These are phyloP conservation scores for Clupea harengus DNA, from an alignment of 2,113 vertebrate genomes.

Conservation along the genomic window DNA sequence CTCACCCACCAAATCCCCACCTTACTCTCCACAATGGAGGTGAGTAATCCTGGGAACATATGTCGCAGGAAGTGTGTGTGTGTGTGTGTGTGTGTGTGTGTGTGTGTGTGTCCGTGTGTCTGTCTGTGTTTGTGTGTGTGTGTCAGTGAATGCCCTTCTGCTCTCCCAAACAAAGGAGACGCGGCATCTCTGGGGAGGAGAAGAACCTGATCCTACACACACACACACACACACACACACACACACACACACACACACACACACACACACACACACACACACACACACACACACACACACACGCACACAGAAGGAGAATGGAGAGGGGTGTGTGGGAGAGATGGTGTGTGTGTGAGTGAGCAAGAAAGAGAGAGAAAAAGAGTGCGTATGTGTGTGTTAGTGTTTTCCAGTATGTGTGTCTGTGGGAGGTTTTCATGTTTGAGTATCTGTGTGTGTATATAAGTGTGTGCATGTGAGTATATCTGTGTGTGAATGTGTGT, in stretches of 20 bases:
- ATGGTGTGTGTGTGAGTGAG: not conserved
- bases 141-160: conserved; percentile 41
- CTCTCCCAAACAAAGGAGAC: conserved; percentile 35
- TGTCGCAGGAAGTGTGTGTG: conserved; percentile 36
- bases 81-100: not conserved
- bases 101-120: not conserved
- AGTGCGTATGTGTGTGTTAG: not conserved
- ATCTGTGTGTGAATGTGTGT: not conserved
- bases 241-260: conserved; percentile 11
- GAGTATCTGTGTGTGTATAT: not conserved
- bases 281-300: no score
- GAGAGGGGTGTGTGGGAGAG: not conserved
- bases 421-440: not conserved
- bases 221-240: conserved; percentile 14
- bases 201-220: conserved; percentile 47
- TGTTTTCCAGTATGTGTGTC: not conserved
- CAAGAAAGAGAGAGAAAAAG: not conserved
- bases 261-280: no score
- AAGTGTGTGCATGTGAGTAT: not conserved
- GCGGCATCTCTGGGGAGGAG: conserved; percentile 48
- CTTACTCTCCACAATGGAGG: conserved; percentile 31
- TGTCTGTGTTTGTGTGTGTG: not conserved
- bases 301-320: no score
- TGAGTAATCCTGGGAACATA: conserved; percentile 50
- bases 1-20: conserved; percentile 20